phyloP scores from a whole-genome alignment of 2,888 invertebrate species.

The Rhagonycha lutea region DNA sequence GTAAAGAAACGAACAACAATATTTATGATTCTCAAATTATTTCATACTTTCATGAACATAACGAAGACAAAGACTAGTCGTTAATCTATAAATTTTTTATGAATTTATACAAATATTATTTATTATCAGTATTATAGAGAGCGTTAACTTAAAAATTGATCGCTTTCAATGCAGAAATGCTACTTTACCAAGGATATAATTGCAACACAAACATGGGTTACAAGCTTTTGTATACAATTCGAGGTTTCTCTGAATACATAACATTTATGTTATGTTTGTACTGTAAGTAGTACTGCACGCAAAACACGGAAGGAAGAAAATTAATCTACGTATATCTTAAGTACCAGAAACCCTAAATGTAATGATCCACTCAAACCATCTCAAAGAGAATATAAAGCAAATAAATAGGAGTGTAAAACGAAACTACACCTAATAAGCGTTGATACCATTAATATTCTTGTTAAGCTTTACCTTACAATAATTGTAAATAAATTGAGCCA shows the following conservation, averaged over 20 bases:
- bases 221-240: background rate
- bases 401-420: background rate
- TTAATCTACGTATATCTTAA: slow-evolving; percentile 15
- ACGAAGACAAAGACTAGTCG: too few species aligned
- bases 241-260: background rate
- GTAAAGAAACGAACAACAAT: too few species aligned
- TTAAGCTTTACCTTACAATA: background rate
- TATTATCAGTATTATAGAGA: background rate
- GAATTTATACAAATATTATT: background rate
- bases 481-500: background rate
- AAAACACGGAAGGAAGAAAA: slow-evolving; percentile 10
- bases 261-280: background rate
- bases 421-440: background rate
- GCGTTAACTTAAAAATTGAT: background rate
- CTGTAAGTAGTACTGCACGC: background rate
- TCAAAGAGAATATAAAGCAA: background rate
- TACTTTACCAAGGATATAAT: background rate
- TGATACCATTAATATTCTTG: background rate
- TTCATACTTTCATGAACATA: too few species aligned
- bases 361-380: background rate
- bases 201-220: background rate
- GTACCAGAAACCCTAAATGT: slow-evolving; percentile 11
- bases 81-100: too few species aligned
- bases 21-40: too few species aligned
- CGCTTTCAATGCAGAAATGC: too few species aligned